Evolutionary conservation across 2,113 vertebrate genomes (phyloP).

Genomic region (Candoia aspera): DNA sequence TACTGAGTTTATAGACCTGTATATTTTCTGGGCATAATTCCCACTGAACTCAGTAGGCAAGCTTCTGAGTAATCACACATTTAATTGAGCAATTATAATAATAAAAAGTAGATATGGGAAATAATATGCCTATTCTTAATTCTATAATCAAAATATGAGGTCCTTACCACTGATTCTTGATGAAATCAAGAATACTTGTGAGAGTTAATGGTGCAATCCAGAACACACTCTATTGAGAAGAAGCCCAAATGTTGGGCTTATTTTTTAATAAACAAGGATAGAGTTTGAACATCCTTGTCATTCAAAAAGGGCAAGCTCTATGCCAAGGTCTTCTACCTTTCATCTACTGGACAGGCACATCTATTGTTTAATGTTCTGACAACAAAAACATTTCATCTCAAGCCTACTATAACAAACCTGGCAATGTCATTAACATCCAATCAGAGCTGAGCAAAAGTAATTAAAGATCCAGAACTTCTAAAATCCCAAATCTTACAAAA

Average conservation of each 20-base stretch:
- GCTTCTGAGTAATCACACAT: background rate
- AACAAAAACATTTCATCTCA: background rate
- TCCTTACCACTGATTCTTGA: background rate
- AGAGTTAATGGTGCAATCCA: no score
- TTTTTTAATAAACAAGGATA: background rate
- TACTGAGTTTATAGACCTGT: background rate
- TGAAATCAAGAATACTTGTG: background rate
- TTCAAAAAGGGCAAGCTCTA: background rate
- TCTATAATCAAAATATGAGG: background rate
- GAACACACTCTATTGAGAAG: no score
- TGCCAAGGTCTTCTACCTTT: background rate
- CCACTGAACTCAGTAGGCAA: background rate
- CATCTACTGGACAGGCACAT: background rate
- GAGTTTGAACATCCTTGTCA: background rate
- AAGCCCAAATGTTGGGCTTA: background rate
- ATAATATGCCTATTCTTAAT: background rate
- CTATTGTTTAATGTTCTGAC: background rate
- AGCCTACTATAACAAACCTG: slow-evolving; percentile 9
- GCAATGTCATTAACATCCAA: background rate
- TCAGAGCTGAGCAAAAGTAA: slow-evolving; percentile 25
- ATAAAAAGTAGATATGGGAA: background rate
- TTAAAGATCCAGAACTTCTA: background rate
- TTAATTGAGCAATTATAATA: background rate
- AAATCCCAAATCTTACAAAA: background rate
- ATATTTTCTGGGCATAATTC: background rate